A percentile compares a stretch with the other conserved stretches of the same genome.
Evolutionary conservation across 2,113 vertebrate genomes (phyloP).

Genomic region (Chrysochloris asiatica): DNA sequence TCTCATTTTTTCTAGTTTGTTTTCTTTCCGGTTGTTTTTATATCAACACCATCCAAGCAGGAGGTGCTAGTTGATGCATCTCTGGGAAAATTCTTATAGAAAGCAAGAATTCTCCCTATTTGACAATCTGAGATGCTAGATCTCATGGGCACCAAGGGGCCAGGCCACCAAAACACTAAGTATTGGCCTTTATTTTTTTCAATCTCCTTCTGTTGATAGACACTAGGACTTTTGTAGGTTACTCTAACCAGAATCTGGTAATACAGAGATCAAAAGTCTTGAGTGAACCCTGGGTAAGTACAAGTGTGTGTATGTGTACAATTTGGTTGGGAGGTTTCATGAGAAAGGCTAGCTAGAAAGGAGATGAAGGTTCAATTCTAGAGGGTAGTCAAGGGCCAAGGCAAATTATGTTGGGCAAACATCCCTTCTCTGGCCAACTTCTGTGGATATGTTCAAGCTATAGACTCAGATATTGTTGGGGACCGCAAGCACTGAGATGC

Average conservation of each 20-base stretch:
- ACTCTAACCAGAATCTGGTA: neutral
- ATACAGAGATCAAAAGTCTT: neutral
- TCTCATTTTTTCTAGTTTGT: constrained; percentile 68
- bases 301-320: neutral
- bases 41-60: constrained; percentile 16
- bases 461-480: neutral
- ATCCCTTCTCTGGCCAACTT: neutral
- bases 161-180: neutral
- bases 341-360: neutral
- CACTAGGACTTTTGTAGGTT: neutral
- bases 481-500: too few relatives aligned
- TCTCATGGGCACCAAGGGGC: neutral
- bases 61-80: constrained; percentile 54
- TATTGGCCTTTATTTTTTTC: neutral
- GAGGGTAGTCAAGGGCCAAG: neutral
- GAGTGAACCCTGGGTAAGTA: neutral
- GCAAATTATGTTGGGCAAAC: neutral
- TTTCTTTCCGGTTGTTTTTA: constrained; percentile 67
- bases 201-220: neutral
- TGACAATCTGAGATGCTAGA: neutral
- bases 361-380: neutral
- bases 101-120: neutral
- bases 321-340: neutral
- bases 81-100: constrained; percentile 47
- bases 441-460: neutral